A percentile compares a stretch with the other conserved stretches of the same genome.
Conservation (phyloP, 2,797 vertebrate genomes). For the Octomys mimax region DNA sequence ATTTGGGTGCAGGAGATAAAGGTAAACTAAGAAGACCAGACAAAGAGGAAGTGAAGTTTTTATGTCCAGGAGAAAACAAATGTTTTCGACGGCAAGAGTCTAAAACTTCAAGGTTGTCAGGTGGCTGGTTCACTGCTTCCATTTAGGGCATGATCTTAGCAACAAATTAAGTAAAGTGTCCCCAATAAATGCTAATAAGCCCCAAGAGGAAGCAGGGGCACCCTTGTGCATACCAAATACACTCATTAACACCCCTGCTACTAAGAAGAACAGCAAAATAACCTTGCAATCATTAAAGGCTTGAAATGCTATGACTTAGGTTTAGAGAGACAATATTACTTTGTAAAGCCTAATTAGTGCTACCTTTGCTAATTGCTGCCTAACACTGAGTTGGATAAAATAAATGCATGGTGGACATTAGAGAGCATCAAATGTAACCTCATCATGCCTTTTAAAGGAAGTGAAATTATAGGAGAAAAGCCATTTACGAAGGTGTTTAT, state of each 20-base stretch:
- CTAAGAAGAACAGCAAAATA: slow-evolving; percentile 80
- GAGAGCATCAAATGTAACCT: slow-evolving; percentile 7
- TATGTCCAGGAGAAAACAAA: background rate
- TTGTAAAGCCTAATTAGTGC: slow-evolving; percentile 90
- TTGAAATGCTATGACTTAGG: slow-evolving; percentile 87
- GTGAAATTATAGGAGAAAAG: slow-evolving; percentile 66
- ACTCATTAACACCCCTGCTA: slow-evolving; percentile 87
- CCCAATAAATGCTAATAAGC: slow-evolving; percentile 86
- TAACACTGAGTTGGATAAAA: slow-evolving; percentile 85
- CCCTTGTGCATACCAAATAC: slow-evolving; percentile 87
- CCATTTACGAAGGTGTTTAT: slow-evolving; percentile 72
- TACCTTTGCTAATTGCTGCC: slow-evolving; percentile 87
- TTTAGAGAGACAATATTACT: slow-evolving; percentile 88
- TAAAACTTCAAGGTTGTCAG: slow-evolving; percentile 70
- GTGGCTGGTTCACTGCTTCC: slow-evolving; percentile 77
- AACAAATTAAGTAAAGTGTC: slow-evolving; percentile 87
- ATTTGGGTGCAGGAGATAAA: background rate
- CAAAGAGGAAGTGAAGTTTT: background rate
- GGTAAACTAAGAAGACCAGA: background rate
- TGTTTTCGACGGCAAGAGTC: background rate
- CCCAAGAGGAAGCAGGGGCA: slow-evolving; percentile 84
- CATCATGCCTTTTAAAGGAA: slow-evolving; percentile 43
- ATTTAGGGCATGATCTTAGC: slow-evolving; percentile 74
- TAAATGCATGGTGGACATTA: slow-evolving; percentile 78
- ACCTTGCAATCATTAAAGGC: slow-evolving; percentile 88